These are phyloP conservation scores for Gastrophryne carolinensis DNA, from an alignment of 2,797 vertebrate genomes.

Conservation along the genomic window DNA sequence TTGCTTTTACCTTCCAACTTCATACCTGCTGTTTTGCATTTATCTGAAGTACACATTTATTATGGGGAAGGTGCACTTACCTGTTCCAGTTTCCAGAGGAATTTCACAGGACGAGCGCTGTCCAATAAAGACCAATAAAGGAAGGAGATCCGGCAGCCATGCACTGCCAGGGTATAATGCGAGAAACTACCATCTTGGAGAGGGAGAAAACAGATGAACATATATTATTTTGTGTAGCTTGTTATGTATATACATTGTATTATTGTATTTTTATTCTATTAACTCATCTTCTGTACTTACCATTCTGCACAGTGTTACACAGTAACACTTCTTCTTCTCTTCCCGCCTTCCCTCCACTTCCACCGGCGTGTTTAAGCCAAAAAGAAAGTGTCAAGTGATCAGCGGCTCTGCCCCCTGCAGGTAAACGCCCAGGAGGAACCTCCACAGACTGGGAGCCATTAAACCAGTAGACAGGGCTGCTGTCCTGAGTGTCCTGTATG, in stretches of 20 bases:
- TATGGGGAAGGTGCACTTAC: constrained; percentile 76
- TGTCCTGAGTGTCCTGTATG: constrained; percentile 93
- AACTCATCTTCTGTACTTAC: constrained; percentile 67
- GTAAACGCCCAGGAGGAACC: constrained; percentile 72
- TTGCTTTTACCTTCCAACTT: too few relatives aligned
- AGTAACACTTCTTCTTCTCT: constrained; percentile 92
- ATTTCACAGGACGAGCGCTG: constrained; percentile 91
- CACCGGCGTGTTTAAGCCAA: constrained; percentile 90
- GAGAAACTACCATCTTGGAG: constrained; percentile 89
- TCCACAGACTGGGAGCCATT: constrained; percentile 92
- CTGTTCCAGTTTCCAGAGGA: constrained; percentile 98
- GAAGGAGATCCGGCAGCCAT: constrained; percentile 92
- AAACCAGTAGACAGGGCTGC: constrained; percentile 96
- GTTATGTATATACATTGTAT: too few relatives aligned
- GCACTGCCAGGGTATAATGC: constrained; percentile 91
- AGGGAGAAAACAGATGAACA: too few relatives aligned
- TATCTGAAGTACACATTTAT: too few relatives aligned
- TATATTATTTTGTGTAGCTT: too few relatives aligned
- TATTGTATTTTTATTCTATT: too few relatives aligned
- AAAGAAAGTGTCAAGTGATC: constrained; percentile 96
- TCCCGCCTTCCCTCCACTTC: constrained; percentile 74
- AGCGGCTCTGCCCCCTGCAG: constrained; percentile 58
- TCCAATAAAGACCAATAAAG: constrained; percentile 95
- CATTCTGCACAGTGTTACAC: constrained; percentile 91
- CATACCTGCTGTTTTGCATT: too few relatives aligned